Percentiles rank a stretch among this genome's conserved stretches.
phyloP scores from a whole-genome alignment of 2,888 invertebrate genomes.

The Thecocarcelia acutangulata region DNA sequence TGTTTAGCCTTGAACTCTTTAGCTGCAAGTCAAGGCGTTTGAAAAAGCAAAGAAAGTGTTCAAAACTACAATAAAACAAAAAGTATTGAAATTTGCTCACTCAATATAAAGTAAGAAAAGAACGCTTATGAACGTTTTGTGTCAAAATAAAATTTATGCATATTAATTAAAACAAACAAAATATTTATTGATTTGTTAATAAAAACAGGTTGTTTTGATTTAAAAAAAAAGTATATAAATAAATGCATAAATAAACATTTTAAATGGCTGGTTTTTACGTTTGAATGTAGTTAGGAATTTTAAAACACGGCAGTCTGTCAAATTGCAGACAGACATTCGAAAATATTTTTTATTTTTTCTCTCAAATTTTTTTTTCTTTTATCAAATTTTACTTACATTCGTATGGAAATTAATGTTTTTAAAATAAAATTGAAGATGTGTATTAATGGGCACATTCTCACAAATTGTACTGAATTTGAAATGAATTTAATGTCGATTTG shows the following conservation, averaged over 20 bases:
- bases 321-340: neutral
- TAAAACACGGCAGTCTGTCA: slow-evolving; percentile 27
- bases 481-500: too few species aligned
- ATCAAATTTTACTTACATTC: neutral
- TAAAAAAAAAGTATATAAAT: slow-evolving; percentile 12
- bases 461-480: too few species aligned
- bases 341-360: neutral
- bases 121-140: slow-evolving; percentile 11
- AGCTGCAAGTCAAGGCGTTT: slow-evolving; percentile 4
- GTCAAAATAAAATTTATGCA: slow-evolving; percentile 7
- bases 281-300: slow-evolving; percentile 1
- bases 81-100: slow-evolving; percentile 2
- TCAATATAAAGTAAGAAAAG: neutral
- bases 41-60: slow-evolving; percentile 15
- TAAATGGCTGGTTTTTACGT: neutral
- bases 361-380: neutral
- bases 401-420: too few species aligned
- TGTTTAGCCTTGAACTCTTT: slow-evolving; percentile 54
- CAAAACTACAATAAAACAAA: slow-evolving; percentile 3
- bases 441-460: too few species aligned
- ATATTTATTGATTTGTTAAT: neutral
- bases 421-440: too few species aligned
- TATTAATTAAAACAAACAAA: slow-evolving; percentile 34
- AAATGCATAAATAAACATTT: slow-evolving; percentile 33
- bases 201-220: slow-evolving; percentile 13